phyloP scores from a whole-genome alignment of 2,113 vertebrate genomes.

The Dipodomys spectabilis region DNA sequence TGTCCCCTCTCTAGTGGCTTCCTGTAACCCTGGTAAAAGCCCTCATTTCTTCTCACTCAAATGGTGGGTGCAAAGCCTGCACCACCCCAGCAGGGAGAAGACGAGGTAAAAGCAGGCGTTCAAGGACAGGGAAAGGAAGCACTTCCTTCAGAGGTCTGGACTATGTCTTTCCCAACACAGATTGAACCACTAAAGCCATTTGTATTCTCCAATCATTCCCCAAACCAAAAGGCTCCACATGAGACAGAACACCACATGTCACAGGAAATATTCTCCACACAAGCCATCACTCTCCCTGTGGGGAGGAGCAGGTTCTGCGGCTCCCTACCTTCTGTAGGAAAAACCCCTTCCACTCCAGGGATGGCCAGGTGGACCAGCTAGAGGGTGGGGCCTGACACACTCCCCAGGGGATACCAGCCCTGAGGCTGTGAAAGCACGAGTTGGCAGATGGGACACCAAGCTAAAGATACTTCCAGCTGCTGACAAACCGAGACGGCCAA shows the following conservation, averaged over 20 bases:
- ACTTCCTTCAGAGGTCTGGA: not conserved
- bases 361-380: not conserved
- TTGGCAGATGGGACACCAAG: not conserved
- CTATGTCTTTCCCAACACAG: not conserved
- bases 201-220: too few relatives aligned
- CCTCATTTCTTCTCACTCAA: accelerated
- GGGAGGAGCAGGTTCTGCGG: accelerated
- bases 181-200: not conserved
- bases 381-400: not conserved
- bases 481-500: accelerated
- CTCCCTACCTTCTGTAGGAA: accelerated
- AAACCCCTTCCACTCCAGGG: too few relatives aligned
- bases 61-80: accelerated
- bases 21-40: too few relatives aligned
- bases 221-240: not conserved
- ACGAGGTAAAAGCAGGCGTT: not conserved
- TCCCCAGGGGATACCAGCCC: accelerated
- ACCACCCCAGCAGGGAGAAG: not conserved
- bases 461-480: accelerated
- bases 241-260: too few relatives aligned
- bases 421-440: accelerated
- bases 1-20: accelerated
- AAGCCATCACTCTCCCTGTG: accelerated
- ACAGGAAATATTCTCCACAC: too few relatives aligned
- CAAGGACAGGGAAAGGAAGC: too few relatives aligned